A percentile compares a stretch with the other conserved stretches of the same genome.
phyloP scores from a whole-genome alignment of 1,140 invertebrate genomes.

The Aphaenogaster ashmeadi region DNA sequence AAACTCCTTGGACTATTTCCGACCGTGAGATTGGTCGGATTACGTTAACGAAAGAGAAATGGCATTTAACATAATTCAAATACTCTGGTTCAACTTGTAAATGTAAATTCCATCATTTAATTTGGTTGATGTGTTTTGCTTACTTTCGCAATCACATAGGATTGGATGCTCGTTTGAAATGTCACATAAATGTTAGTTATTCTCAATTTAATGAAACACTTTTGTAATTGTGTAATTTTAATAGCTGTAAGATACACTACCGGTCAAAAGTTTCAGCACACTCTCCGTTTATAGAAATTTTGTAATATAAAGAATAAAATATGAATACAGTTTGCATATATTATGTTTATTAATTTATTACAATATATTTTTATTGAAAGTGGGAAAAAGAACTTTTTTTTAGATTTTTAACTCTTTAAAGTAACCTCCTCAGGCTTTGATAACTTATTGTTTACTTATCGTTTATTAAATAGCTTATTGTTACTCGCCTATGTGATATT shows the following conservation, averaged over 20 bases:
- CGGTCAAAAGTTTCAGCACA: no score
- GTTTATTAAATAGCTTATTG: no score
- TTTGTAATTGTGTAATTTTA: conserved; percentile 34
- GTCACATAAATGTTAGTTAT: conserved; percentile 35
- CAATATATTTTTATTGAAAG: no score
- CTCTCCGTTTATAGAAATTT: no score
- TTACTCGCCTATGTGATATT: no score
- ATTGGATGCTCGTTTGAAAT: conserved; percentile 9
- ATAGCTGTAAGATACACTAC: background rate
- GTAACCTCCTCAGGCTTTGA: no score
- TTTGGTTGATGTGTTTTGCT: conserved; percentile 41
- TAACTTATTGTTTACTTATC: no score
- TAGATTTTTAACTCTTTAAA: no score
- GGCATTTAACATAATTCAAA: conserved; percentile 52
- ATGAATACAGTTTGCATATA: no score
- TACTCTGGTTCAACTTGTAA: conserved; percentile 12
- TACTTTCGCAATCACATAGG: conserved; percentile 7
- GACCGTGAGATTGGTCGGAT: conserved; percentile 45
- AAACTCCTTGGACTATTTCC: conserved; percentile 41
- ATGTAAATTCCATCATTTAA: conserved; percentile 45
- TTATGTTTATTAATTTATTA: no score
- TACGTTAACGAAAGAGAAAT: conserved; percentile 35
- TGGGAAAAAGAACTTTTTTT: no score
- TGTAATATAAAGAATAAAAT: no score
- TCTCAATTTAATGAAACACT: conserved; percentile 33